Evolutionary conservation across 2,797 vertebrate species (phyloP).

Genomic region (Notolepis coatsorum): DNA sequence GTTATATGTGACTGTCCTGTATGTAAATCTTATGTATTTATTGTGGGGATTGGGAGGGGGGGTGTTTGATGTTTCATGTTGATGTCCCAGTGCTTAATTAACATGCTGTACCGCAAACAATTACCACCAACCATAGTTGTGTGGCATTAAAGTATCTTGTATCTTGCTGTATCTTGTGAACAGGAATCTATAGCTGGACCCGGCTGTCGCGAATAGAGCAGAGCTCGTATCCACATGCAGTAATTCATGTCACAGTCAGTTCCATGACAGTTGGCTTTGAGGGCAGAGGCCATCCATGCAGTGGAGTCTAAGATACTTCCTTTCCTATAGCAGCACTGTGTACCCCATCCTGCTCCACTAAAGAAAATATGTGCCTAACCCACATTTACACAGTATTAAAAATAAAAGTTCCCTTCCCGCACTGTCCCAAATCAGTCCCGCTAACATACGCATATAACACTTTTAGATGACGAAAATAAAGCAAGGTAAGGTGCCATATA

Average conservation of each 20-base stretch:
- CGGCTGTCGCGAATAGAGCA: slow-evolving; percentile 54
- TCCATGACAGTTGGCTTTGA: slow-evolving; percentile 46
- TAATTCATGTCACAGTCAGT: slow-evolving; percentile 36
- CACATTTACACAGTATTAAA: slow-evolving; percentile 40
- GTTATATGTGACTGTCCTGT: too few relatives aligned
- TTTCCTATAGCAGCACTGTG: neutral
- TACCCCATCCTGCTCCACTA: slow-evolving; percentile 32
- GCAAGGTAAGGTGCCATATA: slow-evolving; percentile 19
- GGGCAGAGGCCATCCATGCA: slow-evolving; percentile 60
- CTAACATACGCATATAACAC: slow-evolving; percentile 39
- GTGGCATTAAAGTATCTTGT: too few relatives aligned
- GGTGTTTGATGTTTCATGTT: too few relatives aligned
- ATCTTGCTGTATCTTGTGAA: too few relatives aligned
- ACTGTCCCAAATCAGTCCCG: slow-evolving; percentile 40
- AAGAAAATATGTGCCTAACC: slow-evolving; percentile 41
- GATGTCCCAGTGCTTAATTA: too few relatives aligned
- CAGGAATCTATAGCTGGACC: neutral
- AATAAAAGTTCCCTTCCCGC: slow-evolving; percentile 40
- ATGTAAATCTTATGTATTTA: too few relatives aligned
- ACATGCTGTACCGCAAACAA: too few relatives aligned
- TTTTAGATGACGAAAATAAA: slow-evolving; percentile 30
- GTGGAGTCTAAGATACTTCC: slow-evolving; percentile 33
- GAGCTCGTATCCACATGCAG: slow-evolving; percentile 37
- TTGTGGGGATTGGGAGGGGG: too few relatives aligned
- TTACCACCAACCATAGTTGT: too few relatives aligned